Conservation (phyloP, 2,797 vertebrate species). For the Catostomus latipinnis region DNA sequence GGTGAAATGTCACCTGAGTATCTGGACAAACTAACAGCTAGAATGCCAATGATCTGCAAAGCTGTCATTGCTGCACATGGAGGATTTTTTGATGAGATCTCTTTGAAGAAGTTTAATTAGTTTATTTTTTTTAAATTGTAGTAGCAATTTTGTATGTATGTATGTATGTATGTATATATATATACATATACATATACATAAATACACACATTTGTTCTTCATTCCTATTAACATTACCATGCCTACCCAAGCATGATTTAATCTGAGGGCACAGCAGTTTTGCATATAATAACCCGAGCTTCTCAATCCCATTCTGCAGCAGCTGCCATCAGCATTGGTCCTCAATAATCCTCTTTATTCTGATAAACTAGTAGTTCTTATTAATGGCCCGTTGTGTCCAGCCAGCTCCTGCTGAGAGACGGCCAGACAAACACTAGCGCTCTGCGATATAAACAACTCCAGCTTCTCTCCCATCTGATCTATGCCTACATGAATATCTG, state of each 20-base stretch:
- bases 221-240: background rate
- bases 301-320: slow-evolving; percentile 51
- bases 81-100: too few species aligned
- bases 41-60: too few species aligned
- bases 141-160: too few species aligned
- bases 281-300: slow-evolving; percentile 69
- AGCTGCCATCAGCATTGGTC: slow-evolving; percentile 51
- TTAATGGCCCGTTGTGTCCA: slow-evolving; percentile 43
- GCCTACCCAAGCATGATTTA: background rate
- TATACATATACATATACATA: too few species aligned
- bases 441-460: slow-evolving; percentile 22
- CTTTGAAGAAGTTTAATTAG: too few species aligned
- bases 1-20: too few species aligned
- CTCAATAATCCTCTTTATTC: slow-evolving; percentile 72
- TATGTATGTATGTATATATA: too few species aligned
- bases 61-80: too few species aligned
- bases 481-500: background rate
- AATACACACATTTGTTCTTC: background rate
- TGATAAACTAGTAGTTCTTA: slow-evolving; percentile 59
- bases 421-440: slow-evolving; percentile 20
- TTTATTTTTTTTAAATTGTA: too few species aligned
- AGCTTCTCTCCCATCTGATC: slow-evolving; percentile 8
- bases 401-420: slow-evolving; percentile 13
- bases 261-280: slow-evolving; percentile 51
- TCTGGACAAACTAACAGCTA: too few species aligned